Evolutionary conservation across 2,113 vertebrate genomes (phyloP).

Genomic region (human): GRCh38 chr16:15859501-15860000

Average conservation of each 20-base stretch:
- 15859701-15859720: neutral
- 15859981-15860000: no score
- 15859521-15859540: slow-evolving; percentile 21
- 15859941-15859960: no score
- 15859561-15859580: neutral
- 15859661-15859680: neutral
- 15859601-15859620: neutral
- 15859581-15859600: neutral
- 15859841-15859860: no score
- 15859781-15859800: neutral
- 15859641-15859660: neutral
- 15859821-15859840: no score
- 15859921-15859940: no score
- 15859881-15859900: no score
- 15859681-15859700: neutral
- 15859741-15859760: neutral
- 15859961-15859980: no score
- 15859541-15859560: slow-evolving; percentile 45
- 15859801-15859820: neutral
- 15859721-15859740: neutral
- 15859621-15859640: neutral
- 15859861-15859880: no score
- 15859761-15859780: neutral
- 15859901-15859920: no score
- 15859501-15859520: slow-evolving; percentile 72